Percentiles rank a stretch among this genome's conserved stretches.
These are phyloP conservation scores for Alectura lathami DNA, from an alignment of 2,113 vertebrate genomes.

Conservation along the genomic window DNA sequence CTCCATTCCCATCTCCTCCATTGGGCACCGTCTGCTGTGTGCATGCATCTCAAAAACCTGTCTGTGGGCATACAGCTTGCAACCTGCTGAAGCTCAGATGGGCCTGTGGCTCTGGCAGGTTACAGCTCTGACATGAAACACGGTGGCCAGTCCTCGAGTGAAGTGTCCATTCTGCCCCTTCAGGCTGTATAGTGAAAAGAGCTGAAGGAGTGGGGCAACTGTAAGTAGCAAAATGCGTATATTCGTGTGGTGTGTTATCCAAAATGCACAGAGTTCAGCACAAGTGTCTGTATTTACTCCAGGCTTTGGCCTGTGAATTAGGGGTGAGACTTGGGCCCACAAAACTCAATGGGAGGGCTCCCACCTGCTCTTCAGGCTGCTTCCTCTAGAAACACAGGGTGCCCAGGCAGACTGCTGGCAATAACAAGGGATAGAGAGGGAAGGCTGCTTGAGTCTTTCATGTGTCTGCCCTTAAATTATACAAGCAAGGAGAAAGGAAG, in stretches of 20 bases:
- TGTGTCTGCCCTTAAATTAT: background rate
- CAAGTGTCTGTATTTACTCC: background rate
- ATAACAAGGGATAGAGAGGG: background rate
- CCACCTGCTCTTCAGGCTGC: background rate
- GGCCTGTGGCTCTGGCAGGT: accelerated
- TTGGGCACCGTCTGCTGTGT: background rate
- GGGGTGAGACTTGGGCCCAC: accelerated
- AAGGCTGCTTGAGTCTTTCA: background rate
- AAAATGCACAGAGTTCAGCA: background rate
- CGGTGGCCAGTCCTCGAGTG: accelerated
- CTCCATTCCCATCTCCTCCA: accelerated
- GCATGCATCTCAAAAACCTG: accelerated
- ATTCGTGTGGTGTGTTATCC: background rate
- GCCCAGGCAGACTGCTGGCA: background rate
- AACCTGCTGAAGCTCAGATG: accelerated
- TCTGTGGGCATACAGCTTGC: background rate
- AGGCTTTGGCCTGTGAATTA: background rate
- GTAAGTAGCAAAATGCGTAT: background rate
- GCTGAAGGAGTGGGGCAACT: background rate
- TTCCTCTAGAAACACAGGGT: background rate
- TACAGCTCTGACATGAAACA: background rate
- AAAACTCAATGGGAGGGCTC: background rate
- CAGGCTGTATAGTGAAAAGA: background rate
- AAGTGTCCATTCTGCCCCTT: background rate
- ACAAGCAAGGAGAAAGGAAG: background rate